Evolutionary conservation across 1,140 invertebrate species (phyloP).

Genomic region (Campoletis sonorensis): DNA sequence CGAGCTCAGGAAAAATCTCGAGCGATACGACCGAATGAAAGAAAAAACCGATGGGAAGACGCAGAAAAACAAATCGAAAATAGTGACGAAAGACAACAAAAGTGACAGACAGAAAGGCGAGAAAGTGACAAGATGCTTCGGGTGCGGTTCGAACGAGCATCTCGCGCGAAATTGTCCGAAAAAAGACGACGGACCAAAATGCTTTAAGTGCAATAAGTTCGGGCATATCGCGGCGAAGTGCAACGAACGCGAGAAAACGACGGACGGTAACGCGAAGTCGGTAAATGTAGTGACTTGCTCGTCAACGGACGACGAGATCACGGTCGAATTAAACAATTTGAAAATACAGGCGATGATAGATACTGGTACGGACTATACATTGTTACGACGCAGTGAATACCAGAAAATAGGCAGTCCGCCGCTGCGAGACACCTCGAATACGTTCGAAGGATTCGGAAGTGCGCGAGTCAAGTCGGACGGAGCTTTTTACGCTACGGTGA

Average conservation of each 20-base stretch:
- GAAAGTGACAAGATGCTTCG: slow-evolving; percentile 1
- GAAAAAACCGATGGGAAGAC: not conserved
- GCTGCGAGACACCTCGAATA: not conserved
- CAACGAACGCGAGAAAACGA: no score
- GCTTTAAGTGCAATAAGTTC: no score
- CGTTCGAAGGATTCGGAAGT: slow-evolving; percentile 15
- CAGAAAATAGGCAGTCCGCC: not conserved
- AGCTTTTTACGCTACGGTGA: not conserved
- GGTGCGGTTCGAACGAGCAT: not conserved
- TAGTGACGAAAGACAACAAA: slow-evolving; percentile 47
- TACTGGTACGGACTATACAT: not conserved
- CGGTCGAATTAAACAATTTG: not conserved
- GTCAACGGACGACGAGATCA: slow-evolving; percentile 20
- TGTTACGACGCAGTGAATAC: not conserved
- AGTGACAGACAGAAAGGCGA: not conserved
- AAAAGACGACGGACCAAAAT: no score
- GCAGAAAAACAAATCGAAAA: not conserved
- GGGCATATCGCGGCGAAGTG: no score
- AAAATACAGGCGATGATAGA: slow-evolving; percentile 12
- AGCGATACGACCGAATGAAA: slow-evolving; percentile 39
- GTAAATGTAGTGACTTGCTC: not conserved
- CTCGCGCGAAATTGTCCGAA: no score
- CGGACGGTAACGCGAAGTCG: not conserved
- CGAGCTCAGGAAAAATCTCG: slow-evolving; percentile 55
- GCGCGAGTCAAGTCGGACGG: not conserved